phyloP scores from a whole-genome alignment of 2,888 invertebrate species.

The Rhamphomyia laevipes region DNA sequence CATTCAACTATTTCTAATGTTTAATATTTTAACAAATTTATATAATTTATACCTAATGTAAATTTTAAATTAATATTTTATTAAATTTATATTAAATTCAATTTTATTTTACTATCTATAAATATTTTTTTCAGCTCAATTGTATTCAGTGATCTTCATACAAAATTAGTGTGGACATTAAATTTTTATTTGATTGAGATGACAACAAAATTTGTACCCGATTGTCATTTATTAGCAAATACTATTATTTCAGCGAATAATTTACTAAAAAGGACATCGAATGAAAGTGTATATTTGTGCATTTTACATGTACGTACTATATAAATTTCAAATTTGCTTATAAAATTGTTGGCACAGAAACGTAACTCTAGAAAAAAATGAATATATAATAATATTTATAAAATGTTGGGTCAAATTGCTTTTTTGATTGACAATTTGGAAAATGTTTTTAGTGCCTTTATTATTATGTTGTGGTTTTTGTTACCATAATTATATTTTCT shows the following conservation, averaged over 20 bases:
- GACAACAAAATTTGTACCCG: slow-evolving; percentile 50
- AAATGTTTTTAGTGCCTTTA: slow-evolving; percentile 8
- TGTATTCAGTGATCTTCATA: slow-evolving; percentile 46
- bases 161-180: slow-evolving; percentile 58
- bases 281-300: slow-evolving; percentile 39
- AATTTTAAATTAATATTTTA: no score
- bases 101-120: neutral
- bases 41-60: no score
- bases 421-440: slow-evolving; percentile 32
- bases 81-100: neutral
- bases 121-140: slow-evolving; percentile 21
- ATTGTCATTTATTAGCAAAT: slow-evolving; percentile 44
- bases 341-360: no score
- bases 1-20: no score
- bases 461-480: no score
- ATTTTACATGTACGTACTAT: slow-evolving; percentile 39
- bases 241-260: slow-evolving; percentile 46
- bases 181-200: slow-evolving; percentile 66
- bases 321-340: neutral
- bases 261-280: slow-evolving; percentile 36
- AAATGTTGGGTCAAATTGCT: slow-evolving; percentile 19
- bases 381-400: no score
- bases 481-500: no score
- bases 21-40: no score
- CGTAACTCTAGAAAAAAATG: no score